Conservation (phyloP, 2,888 invertebrate species). For the Scaptomyza polygonia region DNA sequence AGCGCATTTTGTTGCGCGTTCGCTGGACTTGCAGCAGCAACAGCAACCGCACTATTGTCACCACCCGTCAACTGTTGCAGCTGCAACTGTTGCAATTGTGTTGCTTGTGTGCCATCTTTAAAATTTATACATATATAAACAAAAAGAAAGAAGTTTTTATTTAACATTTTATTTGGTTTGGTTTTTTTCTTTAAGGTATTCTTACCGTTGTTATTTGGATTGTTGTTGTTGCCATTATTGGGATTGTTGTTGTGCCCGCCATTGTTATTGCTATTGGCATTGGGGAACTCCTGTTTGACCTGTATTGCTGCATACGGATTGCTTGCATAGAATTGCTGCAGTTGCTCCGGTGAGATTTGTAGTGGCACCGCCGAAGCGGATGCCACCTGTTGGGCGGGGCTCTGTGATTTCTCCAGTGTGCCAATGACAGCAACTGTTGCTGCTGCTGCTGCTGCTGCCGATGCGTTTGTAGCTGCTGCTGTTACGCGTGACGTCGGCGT, state of each 20-base stretch:
- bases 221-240: slow-evolving; percentile 26
- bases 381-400: slow-evolving; percentile 84
- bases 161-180: not conserved
- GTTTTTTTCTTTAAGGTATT: slow-evolving; percentile 9
- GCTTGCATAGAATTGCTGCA: slow-evolving; percentile 85
- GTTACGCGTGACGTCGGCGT: slow-evolving; percentile 51
- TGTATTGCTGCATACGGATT: slow-evolving; percentile 84
- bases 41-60: slow-evolving; percentile 68
- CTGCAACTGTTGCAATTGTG: slow-evolving; percentile 85
- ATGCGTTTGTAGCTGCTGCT: slow-evolving; percentile 6
- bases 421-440: slow-evolving; percentile 16
- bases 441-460: slow-evolving; percentile 12
- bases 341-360: slow-evolving; percentile 85
- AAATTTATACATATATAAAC: too few species aligned
- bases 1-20: slow-evolving; percentile 80
- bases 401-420: slow-evolving; percentile 88
- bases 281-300: slow-evolving; percentile 84
- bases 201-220: slow-evolving; percentile 25
- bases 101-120: slow-evolving; percentile 83
- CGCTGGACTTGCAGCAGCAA: slow-evolving; percentile 82
- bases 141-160: slow-evolving; percentile 66
- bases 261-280: slow-evolving; percentile 10
- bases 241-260: slow-evolving; percentile 21
- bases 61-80: slow-evolving; percentile 80
- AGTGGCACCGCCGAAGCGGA: slow-evolving; percentile 81